Percentiles rank a stretch among this genome's conserved stretches.
Evolutionary conservation across 1,140 invertebrate genomes (phyloP).

Genomic region (Euschistus heros): DNA sequence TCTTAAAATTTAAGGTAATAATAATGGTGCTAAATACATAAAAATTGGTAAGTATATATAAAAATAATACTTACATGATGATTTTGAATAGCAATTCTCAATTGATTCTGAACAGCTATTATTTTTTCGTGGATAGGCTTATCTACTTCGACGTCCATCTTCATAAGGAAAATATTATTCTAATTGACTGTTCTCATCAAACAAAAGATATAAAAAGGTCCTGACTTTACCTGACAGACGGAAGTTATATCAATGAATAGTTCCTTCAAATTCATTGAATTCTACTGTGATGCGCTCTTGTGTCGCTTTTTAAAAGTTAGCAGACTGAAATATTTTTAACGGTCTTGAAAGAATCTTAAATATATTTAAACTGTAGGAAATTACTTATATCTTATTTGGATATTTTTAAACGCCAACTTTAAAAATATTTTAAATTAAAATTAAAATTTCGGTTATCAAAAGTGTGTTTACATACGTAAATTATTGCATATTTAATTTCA

Average conservation of each 20-base stretch:
- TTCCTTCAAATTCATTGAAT: neutral
- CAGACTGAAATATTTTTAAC: too few relatives aligned
- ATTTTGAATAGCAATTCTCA: constrained; percentile 21
- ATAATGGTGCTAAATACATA: neutral
- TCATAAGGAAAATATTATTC: neutral
- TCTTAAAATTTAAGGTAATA: neutral
- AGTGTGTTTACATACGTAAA: too few relatives aligned
- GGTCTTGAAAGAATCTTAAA: too few relatives aligned
- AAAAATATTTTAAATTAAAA: too few relatives aligned
- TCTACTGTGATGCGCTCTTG: too few relatives aligned
- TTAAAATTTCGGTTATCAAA: too few relatives aligned
- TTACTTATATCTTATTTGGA: too few relatives aligned
- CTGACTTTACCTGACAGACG: neutral
- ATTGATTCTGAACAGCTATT: constrained; percentile 18
- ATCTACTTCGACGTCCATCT: neutral
- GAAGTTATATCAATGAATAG: neutral
- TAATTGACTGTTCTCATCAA: neutral
- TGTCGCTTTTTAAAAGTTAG: too few relatives aligned
- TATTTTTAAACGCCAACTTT: too few relatives aligned
- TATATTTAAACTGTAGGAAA: too few relatives aligned
- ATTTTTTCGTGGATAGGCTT: constrained; percentile 9
- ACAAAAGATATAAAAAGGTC: neutral
- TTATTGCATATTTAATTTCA: too few relatives aligned
- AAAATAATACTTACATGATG: constrained; percentile 16
- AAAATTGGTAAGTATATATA: neutral